Evolutionary conservation across 2,113 vertebrate species (phyloP), one percentile per base, ranked within the genome.

Genomic region (Epinephelus lanceolatus): DNA sequence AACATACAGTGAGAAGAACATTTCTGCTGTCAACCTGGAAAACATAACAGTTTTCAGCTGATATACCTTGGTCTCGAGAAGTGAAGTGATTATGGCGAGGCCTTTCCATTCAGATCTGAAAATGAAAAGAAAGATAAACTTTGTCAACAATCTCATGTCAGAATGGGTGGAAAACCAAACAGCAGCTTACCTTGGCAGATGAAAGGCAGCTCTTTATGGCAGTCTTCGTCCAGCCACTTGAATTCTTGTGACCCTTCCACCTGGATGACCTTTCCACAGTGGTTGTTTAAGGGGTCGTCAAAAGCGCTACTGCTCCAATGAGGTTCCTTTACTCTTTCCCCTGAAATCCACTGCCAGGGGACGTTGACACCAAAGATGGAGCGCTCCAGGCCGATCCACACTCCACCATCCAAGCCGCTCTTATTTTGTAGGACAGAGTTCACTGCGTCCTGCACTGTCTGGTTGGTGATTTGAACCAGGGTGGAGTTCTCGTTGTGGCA

Each of bases 291-390:
- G 2, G 0, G 0, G 17, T 61, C 2, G 0, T 14, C 30, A 14
- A 18, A 17, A 33, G 10, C 2, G 18, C 9, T n/a, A 12, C 0
- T 2, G 1, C 17, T 25, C 25, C 42, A 75, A 4, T 18, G 3
- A 8, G 1, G 0, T 0, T 0, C 0, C 1, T 12, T 1, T 7
- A 0, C 0, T 27, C 6, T 0, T 17, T 0, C 0, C 1, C 9
- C 49, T 17, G 27, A 73, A 61, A 37, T 1, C 33, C 33, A 37
- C 6, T 56, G 49, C 71, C 85, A 87, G 45, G 18, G 0, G 6
- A 1, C 0, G 0, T 1, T 1, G 1, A 1, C 1, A 5, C 51
- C 73, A 49, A 76, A 63, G 66, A 83, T 63, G 23, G 80, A 69
- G 2, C 61, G 18, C 78, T 80, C 78, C 78, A 80, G 40, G 61